These are phyloP conservation scores for Numenius arquata DNA, from an alignment of 2,113 vertebrate species.

Conservation along the genomic window DNA sequence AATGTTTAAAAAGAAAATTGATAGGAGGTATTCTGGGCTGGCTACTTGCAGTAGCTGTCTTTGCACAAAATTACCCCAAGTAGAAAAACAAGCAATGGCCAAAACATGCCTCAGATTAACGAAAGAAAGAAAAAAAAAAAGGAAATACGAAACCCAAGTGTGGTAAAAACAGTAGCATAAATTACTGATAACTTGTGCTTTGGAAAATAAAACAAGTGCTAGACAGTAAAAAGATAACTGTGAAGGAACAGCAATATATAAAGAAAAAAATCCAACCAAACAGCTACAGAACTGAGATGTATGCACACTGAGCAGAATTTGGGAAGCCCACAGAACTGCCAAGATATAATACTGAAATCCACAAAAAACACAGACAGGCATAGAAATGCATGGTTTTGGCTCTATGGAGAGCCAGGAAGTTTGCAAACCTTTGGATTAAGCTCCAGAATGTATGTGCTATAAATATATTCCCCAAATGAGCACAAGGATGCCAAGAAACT, in stretches of 20 bases:
- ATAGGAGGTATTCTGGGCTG: background rate
- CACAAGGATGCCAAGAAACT: background rate
- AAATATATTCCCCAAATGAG: background rate
- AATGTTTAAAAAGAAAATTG: background rate
- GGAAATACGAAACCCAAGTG: background rate
- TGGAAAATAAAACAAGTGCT: background rate
- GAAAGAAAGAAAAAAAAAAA: background rate
- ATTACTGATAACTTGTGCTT: background rate
- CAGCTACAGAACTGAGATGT: background rate
- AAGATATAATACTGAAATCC: background rate
- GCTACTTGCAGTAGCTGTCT: background rate
- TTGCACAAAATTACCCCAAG: background rate
- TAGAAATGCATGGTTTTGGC: background rate
- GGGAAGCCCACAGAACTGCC: background rate
- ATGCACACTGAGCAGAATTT: background rate
- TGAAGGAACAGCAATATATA: background rate
- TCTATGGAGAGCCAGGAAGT: background rate
- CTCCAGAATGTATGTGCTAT: constrained; percentile 34
- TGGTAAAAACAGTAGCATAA: background rate
- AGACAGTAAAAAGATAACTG: constrained; percentile 4
- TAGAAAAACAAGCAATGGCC: background rate
- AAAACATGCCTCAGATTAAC: background rate
- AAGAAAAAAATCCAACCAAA: background rate
- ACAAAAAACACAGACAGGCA: background rate
- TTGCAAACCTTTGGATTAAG: constrained; percentile 37